Evolutionary conservation across 2,888 invertebrate species (phyloP).

Genomic region (Odontocolon sp.): DNA sequence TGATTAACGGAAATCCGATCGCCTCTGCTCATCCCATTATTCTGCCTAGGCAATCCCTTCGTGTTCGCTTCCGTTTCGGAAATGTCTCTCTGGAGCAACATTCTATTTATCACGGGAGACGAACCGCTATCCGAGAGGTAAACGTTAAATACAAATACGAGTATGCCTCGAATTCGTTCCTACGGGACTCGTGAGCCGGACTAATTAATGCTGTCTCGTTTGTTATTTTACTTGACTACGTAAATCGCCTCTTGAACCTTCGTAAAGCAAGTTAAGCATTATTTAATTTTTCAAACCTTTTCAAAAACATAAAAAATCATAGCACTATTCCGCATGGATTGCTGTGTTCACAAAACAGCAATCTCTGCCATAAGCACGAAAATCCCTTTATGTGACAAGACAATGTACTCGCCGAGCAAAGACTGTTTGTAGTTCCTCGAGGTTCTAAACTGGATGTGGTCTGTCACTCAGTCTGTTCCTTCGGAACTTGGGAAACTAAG

Average conservation of each 20-base stretch:
- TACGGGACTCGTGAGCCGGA: conserved; percentile 4
- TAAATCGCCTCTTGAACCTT: too few relatives aligned
- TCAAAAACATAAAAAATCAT: not conserved
- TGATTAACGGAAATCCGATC: conserved; percentile 37
- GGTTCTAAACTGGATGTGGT: conserved; percentile 14
- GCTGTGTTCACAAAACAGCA: not conserved
- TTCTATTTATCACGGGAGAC: conserved; percentile 40
- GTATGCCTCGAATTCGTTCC: not conserved
- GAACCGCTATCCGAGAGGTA: conserved; percentile 5
- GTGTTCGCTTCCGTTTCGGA: conserved; percentile 6
- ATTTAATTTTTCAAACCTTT: too few relatives aligned
- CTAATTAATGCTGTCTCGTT: conserved; percentile 10
- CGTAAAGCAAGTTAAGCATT: too few relatives aligned
- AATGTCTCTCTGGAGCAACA: conserved; percentile 47
- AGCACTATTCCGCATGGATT: not conserved
- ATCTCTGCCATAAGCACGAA: conserved; percentile 3
- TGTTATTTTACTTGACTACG: too few relatives aligned
- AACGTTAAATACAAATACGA: conserved; percentile 37
- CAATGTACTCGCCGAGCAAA: conserved; percentile 22
- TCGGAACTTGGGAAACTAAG: conserved; percentile 42
- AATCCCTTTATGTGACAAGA: conserved; percentile 5
- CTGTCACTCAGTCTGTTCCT: conserved; percentile 21
- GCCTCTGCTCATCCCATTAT: conserved; percentile 9
- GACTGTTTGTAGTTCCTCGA: conserved; percentile 25
- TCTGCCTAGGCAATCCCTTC: not conserved